phyloP scores from a whole-genome alignment of 92 coral and sea anemone genomes.

The Actinernus sp. region DNA sequence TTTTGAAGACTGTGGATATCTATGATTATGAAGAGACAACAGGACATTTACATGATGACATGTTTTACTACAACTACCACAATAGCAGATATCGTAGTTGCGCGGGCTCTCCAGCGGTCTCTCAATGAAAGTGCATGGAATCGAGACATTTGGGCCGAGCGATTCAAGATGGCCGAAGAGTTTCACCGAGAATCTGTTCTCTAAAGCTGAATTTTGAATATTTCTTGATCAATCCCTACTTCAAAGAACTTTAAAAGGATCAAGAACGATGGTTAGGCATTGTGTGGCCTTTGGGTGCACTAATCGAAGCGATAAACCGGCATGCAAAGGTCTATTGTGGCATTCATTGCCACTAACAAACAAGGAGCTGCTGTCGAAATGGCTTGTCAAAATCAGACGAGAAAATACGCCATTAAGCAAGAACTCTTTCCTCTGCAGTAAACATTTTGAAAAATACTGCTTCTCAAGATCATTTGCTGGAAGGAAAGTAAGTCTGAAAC shows the following conservation, averaged over 20 bases:
- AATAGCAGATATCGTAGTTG: background rate
- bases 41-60: background rate
- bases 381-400: slow-evolving; percentile 14
- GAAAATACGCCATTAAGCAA: slow-evolving; percentile 52
- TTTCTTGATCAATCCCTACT: background rate
- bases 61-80: too few relatives aligned
- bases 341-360: slow-evolving; percentile 14
- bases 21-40: background rate
- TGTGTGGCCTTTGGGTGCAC: slow-evolving; percentile 46
- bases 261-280: slow-evolving; percentile 38
- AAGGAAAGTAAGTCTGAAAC: slow-evolving; percentile 28
- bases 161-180: slow-evolving; percentile 8
- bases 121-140: too few relatives aligned
- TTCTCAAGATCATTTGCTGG: slow-evolving; percentile 41
- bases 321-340: slow-evolving; percentile 7
- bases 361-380: slow-evolving; percentile 1
- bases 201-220: slow-evolving; percentile 7
- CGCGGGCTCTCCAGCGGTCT: too few relatives aligned
- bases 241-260: slow-evolving; percentile 2
- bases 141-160: too few relatives aligned
- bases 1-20: too few relatives aligned
- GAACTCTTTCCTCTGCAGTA: slow-evolving; percentile 40
- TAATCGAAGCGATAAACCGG: slow-evolving; percentile 28
- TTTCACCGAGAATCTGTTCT: slow-evolving; percentile 1
- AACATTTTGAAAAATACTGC: slow-evolving; percentile 38